Base-by-base conservation (phyloP, 2,888 invertebrate genomes). In the Tillus elongatus region DNA sequence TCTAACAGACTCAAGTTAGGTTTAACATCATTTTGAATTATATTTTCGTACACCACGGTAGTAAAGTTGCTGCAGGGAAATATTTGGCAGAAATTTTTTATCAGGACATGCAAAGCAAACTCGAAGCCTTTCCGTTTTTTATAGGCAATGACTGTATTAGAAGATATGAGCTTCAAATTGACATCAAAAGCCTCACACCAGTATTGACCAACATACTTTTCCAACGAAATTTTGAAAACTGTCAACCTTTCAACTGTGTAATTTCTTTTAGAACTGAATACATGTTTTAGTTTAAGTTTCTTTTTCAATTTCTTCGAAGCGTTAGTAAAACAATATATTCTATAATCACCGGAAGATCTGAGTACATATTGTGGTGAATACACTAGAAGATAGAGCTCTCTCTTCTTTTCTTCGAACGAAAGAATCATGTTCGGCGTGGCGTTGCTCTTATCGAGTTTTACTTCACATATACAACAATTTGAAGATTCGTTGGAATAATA, bases 161-260 rank as follows among this genome's bases (percentile, higher is more conserved):
- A 72, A 37, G 56, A 49, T 11, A 75, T 54, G 12, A 70, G 52
- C n/a, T 68, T 58, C 49, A 74, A 71, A 41, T 71, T 63, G 3
- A 71, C 67, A 1, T 55, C 54, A 46, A 75, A 73, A 1, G 73
- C 75, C 58, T 75, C 73, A 53, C 80, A 79, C 77, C 78, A 79
- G 54, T 79, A 80, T 44, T 74, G 68, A 1, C 77, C 77, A 1
- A 75, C 69, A 40, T 69, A 66, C 28, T 73, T 67, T 28, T 72
- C 61, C 1, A 74, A 55, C 44, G 71, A 63, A 2, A 80, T 51
- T 36, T 67, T 58, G 43, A 72, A 77, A 3, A 75, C 66, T 14
- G 43, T 41, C 4, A 46, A 46, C 19, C 47, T 45, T 10, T 10
- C 11, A 10, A n/a, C n/a, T n/a, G n/a, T n/a, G n/a, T n/a, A n/a